Conservation (phyloP, 2,888 invertebrate genomes). For the Drosophila maculinotata region DNA sequence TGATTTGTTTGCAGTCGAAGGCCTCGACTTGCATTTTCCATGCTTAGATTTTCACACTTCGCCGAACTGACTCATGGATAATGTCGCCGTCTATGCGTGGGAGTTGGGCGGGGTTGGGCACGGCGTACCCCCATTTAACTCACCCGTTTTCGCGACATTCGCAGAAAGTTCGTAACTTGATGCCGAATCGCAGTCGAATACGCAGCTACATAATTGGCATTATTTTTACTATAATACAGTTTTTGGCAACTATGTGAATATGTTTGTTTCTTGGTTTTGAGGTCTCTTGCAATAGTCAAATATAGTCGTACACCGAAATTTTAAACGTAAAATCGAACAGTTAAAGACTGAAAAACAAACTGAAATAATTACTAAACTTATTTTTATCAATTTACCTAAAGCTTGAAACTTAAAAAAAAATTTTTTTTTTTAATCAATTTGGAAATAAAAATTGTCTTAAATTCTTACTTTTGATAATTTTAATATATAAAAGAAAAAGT, state of each 20-base stretch:
- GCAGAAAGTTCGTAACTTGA: slow-evolving; percentile 53
- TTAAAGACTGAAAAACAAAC: no score
- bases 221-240: slow-evolving; percentile 8
- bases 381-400: no score
- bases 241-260: slow-evolving; percentile 4
- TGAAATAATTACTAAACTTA: no score
- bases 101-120: slow-evolving; percentile 1
- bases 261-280: background rate
- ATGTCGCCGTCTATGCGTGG: background rate
- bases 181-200: slow-evolving; percentile 41
- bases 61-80: slow-evolving; percentile 60
- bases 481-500: no score
- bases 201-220: slow-evolving; percentile 27
- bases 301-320: background rate
- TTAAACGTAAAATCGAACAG: no score
- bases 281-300: background rate
- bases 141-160: slow-evolving; percentile 31
- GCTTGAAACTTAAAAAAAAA: no score
- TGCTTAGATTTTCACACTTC: slow-evolving; percentile 64
- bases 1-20: slow-evolving; percentile 60
- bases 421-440: no score
- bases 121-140: background rate
- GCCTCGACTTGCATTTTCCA: slow-evolving; percentile 28
- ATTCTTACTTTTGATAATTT: no score
- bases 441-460: no score